phyloP scores from a whole-genome alignment of 1,140 invertebrate species.

The Gryllus bimaculatus region DNA sequence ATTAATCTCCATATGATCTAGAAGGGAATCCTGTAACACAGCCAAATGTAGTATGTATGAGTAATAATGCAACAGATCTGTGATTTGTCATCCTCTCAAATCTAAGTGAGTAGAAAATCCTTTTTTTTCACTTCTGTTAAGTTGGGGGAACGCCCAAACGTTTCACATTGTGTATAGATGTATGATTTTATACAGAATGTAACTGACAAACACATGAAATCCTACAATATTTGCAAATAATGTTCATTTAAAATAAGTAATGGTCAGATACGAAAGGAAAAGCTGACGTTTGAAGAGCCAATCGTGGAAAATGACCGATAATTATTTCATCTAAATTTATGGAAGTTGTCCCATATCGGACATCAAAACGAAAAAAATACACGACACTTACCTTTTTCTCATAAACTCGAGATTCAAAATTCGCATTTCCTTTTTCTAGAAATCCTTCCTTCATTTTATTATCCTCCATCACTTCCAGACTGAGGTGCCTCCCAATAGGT shows the following conservation, averaged over 20 bases:
- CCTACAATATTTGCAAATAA: neutral
- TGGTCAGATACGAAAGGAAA: too few species aligned
- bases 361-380: too few species aligned
- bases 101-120: neutral
- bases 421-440: constrained; percentile 16
- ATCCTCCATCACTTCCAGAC: constrained; percentile 9
- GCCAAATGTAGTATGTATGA: constrained; percentile 22
- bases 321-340: too few species aligned
- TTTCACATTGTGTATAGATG: neutral
- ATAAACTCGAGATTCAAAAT: neutral
- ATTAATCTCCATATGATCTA: constrained; percentile 70
- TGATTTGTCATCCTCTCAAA: neutral
- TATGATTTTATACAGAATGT: neutral
- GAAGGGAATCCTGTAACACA: constrained; percentile 53
- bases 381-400: constrained; percentile 12
- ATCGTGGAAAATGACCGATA: too few species aligned
- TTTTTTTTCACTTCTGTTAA: neutral
- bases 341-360: too few species aligned
- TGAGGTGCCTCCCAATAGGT: neutral
- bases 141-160: neutral
- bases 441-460: neutral
- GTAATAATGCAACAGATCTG: neutral
- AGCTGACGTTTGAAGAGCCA: too few species aligned
- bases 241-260: too few species aligned
- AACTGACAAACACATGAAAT: neutral